Evolutionary conservation across 2,888 invertebrate species (phyloP).

Genomic region (Theretra japonica): DNA sequence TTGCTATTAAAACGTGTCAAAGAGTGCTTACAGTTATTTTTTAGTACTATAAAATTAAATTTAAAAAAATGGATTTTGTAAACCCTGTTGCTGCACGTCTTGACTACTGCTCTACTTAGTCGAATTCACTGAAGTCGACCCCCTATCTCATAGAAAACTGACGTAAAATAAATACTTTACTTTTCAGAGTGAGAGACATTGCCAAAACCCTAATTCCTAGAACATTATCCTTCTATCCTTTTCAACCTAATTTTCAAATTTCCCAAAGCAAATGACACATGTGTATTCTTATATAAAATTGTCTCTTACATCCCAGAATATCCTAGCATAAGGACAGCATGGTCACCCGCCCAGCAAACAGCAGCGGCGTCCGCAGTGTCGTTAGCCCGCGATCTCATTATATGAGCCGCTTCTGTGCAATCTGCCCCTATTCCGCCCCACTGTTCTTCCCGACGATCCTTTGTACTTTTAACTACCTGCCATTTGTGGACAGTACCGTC

Average conservation of each 20-base stretch:
- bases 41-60: no score
- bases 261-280: not conserved
- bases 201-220: no score
- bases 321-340: not conserved
- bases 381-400: conserved; percentile 34
- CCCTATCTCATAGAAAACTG: no score
- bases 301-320: not conserved
- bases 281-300: not conserved
- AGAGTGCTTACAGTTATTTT: no score
- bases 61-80: no score
- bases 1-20: no score
- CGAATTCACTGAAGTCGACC: no score
- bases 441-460: not conserved
- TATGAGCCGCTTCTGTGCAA: conserved; percentile 14
- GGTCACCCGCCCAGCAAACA: not conserved
- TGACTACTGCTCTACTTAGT: no score
- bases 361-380: not conserved
- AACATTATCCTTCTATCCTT: no score
- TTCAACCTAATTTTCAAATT: not conserved
- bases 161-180: no score
- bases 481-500: not conserved
- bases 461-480: not conserved
- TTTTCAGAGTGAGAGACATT: no score
- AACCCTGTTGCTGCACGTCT: no score
- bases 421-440: not conserved